phyloP scores from a whole-genome alignment of 2,797 vertebrate species.

The Alfaro cultratus region DNA sequence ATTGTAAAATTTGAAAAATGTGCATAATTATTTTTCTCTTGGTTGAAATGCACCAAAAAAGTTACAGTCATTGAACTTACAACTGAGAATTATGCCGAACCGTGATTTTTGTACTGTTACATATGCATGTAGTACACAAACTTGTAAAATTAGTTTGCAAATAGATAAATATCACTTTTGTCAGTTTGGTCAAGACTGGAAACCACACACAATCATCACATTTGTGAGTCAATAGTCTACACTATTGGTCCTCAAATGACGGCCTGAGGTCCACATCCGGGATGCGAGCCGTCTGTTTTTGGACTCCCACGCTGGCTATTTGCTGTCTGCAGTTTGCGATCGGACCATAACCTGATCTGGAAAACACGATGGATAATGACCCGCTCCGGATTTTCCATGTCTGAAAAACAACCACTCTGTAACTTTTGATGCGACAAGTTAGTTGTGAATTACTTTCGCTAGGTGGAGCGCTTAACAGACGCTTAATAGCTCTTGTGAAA shows the following conservation, averaged over 20 bases:
- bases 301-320: too few species aligned
- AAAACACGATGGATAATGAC: too few species aligned
- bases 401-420: too few species aligned
- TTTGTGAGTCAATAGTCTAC: neutral
- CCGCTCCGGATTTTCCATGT: too few species aligned
- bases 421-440: conserved; percentile 31
- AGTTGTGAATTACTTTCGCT: conserved; percentile 70
- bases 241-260: neutral
- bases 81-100: too few species aligned
- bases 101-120: neutral
- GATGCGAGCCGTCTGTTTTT: too few species aligned
- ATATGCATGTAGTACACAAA: neutral
- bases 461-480: conserved; percentile 68
- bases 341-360: too few species aligned
- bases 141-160: neutral
- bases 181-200: neutral
- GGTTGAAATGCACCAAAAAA: neutral
- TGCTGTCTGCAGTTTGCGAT: too few species aligned
- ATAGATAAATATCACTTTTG: neutral
- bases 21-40: too few species aligned
- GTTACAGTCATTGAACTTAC: neutral
- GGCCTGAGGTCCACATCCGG: too few species aligned
- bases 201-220: neutral
- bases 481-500: conserved; percentile 55
- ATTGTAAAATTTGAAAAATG: neutral